These are phyloP conservation scores for Lagocephalus sceleratus DNA, from an alignment of 2,797 vertebrate genomes.

Conservation along the genomic window DNA sequence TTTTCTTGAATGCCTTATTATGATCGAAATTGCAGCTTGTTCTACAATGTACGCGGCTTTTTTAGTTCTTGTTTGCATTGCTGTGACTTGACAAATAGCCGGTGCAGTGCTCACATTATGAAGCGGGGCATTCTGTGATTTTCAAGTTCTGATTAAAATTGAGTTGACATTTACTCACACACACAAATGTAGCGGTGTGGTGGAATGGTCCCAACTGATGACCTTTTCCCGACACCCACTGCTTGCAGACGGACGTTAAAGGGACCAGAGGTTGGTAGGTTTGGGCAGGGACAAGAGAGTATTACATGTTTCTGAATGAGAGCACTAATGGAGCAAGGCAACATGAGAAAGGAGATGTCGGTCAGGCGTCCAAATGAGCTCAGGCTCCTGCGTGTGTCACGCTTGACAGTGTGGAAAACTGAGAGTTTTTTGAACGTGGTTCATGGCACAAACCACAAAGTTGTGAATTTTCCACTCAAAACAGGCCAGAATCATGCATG, in stretches of 20 bases:
- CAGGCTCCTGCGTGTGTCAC: background rate
- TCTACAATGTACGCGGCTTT: slow-evolving; percentile 13
- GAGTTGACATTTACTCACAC: slow-evolving; percentile 7
- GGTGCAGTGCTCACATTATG: background rate
- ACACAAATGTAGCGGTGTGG: background rate
- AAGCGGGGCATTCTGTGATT: background rate
- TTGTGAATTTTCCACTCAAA: too few species aligned
- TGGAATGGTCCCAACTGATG: slow-evolving; percentile 5
- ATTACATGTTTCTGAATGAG: slow-evolving; percentile 23
- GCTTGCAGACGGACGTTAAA: slow-evolving; percentile 22
- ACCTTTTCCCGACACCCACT: slow-evolving; percentile 12
- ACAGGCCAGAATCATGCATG: too few species aligned
- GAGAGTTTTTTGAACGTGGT: background rate
- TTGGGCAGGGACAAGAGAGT: slow-evolving; percentile 18
- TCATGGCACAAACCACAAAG: background rate
- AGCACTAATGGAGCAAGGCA: slow-evolving; percentile 28
- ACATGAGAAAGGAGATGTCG: slow-evolving; percentile 16
- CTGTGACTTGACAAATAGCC: slow-evolving; percentile 12
- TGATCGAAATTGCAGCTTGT: slow-evolving; percentile 28
- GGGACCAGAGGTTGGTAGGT: slow-evolving; percentile 16
- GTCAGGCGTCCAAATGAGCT: background rate
- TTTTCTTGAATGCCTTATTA: slow-evolving; percentile 23
- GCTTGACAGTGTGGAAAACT: too few species aligned
- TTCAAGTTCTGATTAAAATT: background rate
- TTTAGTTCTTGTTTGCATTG: slow-evolving; percentile 20